Conservation (phyloP, 2,797 vertebrate species). For the Acanthis flammea region DNA sequence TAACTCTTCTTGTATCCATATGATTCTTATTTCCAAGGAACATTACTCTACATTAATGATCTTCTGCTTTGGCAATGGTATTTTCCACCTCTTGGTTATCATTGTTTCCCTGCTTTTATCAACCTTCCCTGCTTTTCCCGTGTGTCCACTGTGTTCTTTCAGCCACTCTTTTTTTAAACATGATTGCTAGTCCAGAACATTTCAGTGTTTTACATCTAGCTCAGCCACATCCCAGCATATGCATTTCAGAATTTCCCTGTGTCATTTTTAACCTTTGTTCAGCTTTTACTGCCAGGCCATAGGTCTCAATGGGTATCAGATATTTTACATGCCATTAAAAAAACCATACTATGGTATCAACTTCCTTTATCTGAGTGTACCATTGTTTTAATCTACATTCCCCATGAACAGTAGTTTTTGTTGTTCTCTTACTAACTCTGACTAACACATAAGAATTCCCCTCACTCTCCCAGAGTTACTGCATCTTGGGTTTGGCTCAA, state of each 20-base stretch:
- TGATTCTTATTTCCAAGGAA: neutral
- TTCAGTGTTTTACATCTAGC: neutral
- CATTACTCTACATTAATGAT: neutral
- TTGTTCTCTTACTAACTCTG: neutral
- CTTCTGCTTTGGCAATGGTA: neutral
- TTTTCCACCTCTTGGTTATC: neutral
- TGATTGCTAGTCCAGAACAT: neutral
- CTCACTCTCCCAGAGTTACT: neutral
- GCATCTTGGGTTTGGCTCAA: neutral
- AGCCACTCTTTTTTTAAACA: neutral
- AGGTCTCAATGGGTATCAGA: conserved; percentile 25
- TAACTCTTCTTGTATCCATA: neutral
- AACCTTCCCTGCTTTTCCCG: neutral
- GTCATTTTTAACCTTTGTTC: neutral
- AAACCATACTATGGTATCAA: neutral
- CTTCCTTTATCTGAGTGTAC: neutral
- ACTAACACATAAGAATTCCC: neutral
- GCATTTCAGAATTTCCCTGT: neutral
- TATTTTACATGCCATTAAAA: conserved; percentile 36
- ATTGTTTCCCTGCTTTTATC: neutral
- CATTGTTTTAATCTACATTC: neutral
- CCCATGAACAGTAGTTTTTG: neutral
- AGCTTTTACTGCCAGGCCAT: conserved; percentile 12
- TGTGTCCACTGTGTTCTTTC: neutral
- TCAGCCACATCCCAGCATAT: neutral